Percentiles rank a stretch among this genome's conserved stretches.
Evolutionary conservation across 1,140 invertebrate species (phyloP).

Genomic region (Dysdera silvatica): DNA sequence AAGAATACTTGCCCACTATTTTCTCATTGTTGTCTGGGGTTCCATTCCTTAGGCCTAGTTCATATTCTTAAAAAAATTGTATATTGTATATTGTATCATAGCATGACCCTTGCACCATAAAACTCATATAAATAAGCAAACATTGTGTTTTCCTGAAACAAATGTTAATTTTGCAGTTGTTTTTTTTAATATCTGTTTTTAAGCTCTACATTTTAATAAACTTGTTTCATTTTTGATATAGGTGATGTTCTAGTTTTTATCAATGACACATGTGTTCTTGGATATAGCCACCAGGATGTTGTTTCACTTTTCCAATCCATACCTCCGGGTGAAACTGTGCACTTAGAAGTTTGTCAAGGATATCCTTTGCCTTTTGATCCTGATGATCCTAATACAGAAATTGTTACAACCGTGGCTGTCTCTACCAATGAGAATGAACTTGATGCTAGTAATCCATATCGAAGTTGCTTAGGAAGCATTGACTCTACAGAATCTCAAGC

Average conservation of each 20-base stretch:
- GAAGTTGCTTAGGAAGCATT: slow-evolving; percentile 7
- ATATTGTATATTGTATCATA: no score
- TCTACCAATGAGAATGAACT: slow-evolving; percentile 47
- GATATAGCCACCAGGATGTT: slow-evolving; percentile 92
- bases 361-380: slow-evolving; percentile 93
- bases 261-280: slow-evolving; percentile 87
- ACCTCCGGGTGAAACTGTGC: slow-evolving; percentile 77
- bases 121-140: no score
- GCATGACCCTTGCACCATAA: no score
- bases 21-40: no score
- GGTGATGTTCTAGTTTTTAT: slow-evolving; percentile 95
- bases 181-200: no score
- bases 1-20: no score
- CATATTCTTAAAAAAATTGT: no score
- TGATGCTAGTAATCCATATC: slow-evolving; percentile 8
- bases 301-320: slow-evolving; percentile 94
- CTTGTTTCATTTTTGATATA: slow-evolving; percentile 43
- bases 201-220: neutral
- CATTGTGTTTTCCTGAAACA: no score
- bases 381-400: slow-evolving; percentile 91
- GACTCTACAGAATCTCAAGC: slow-evolving; percentile 26
- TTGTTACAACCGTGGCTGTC: slow-evolving; percentile 88
- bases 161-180: no score
- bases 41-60: no score
- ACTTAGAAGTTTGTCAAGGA: slow-evolving; percentile 84